phyloP scores from a whole-genome alignment of 2,797 vertebrate genomes.

The Perdix hodgsoniae region DNA sequence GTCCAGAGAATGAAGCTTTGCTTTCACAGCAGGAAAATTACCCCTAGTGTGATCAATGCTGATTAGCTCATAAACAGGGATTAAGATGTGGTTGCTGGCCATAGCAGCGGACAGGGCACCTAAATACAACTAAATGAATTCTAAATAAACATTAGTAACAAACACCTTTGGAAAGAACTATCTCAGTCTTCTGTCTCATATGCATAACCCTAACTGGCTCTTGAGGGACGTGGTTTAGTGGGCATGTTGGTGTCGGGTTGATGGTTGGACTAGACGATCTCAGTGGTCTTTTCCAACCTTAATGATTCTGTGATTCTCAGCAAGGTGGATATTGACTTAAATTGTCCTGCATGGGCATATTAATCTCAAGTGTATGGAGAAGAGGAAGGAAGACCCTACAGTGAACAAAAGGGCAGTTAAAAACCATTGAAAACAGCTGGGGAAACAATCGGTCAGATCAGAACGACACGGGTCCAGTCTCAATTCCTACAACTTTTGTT shows the following conservation, averaged over 20 bases:
- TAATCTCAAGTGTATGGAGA: background rate
- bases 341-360: background rate
- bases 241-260: too few relatives aligned
- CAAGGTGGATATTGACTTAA: background rate
- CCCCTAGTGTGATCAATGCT: background rate
- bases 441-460: background rate
- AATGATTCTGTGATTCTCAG: too few relatives aligned
- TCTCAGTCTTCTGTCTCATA: background rate
- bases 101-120: background rate
- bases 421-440: background rate
- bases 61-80: background rate
- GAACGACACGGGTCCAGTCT: rapidly evolving
- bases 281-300: too few relatives aligned
- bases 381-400: background rate
- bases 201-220: background rate
- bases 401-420: background rate
- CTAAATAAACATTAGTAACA: background rate
- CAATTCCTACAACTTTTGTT: background rate
- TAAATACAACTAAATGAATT: background rate
- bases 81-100: background rate
- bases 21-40: background rate
- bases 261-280: too few relatives aligned
- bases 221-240: too few relatives aligned
- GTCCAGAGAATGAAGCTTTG: background rate
- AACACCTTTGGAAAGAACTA: background rate